A percentile compares a stretch with the other conserved stretches of the same genome.
phyloP scores from a whole-genome alignment of 1,140 invertebrate genomes.

The Chrysomallon squamiferum region DNA sequence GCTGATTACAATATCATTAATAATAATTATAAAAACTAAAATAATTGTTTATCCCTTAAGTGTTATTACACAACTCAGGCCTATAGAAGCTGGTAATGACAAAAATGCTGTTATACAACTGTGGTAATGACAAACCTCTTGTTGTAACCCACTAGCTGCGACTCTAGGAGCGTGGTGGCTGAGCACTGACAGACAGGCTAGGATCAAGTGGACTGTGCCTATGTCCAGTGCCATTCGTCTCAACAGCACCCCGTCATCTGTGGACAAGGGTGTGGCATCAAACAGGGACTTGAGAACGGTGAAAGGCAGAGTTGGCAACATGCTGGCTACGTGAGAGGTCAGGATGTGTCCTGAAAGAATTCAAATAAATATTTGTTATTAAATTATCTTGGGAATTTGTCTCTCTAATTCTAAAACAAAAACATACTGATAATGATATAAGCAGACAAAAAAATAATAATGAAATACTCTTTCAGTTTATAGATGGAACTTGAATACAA shows the following conservation, averaged over 20 bases:
- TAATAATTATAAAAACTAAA: too few species aligned
- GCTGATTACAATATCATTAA: too few species aligned
- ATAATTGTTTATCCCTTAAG: too few species aligned
- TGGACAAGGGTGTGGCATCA: constrained; percentile 78
- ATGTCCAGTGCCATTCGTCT: constrained; percentile 81
- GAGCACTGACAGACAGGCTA: constrained; percentile 87
- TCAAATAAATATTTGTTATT: not conserved
- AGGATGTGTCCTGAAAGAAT: constrained; percentile 73
- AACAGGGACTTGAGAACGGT: constrained; percentile 82
- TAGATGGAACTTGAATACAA: too few species aligned
- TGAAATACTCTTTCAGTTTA: too few species aligned
- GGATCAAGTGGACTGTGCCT: constrained; percentile 81
- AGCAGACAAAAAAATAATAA: not conserved
- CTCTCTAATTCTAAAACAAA: too few species aligned
- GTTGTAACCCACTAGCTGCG: constrained; percentile 62
- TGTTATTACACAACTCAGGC: too few species aligned
- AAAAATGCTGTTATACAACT: too few species aligned
- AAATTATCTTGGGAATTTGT: not conserved
- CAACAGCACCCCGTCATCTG: constrained; percentile 80
- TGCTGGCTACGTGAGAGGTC: constrained; percentile 75
- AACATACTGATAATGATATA: not conserved
- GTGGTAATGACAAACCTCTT: constrained; percentile 63
- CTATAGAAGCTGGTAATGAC: too few species aligned
- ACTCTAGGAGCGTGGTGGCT: constrained; percentile 76
- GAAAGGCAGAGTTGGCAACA: constrained; percentile 87